phyloP scores from a whole-genome alignment of 2,888 invertebrate species.

The Rambutsinella grinnellia region DNA sequence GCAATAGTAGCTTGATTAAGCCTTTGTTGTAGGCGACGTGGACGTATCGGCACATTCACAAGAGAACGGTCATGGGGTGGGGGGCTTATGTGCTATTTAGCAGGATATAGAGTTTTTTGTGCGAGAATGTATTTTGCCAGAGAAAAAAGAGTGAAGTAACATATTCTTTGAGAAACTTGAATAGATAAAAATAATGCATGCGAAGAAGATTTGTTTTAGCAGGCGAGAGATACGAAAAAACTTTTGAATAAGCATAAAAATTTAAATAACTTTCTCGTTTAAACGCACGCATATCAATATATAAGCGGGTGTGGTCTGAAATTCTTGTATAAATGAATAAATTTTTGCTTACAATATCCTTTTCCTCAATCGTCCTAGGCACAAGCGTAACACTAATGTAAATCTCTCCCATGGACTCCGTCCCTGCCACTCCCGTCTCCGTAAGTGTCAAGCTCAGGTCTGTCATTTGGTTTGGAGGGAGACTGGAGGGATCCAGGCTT shows the following conservation, averaged over 20 bases:
- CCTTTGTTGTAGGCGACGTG: no score
- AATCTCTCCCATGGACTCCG: slow-evolving; percentile 85
- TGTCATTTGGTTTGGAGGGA: slow-evolving; percentile 78
- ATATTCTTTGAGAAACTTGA: no score
- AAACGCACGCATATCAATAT: background rate
- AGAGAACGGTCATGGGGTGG: background rate
- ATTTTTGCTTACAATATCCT: slow-evolving; percentile 83
- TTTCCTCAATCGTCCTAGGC: slow-evolving; percentile 94
- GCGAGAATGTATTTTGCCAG: no score
- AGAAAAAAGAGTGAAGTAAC: no score
- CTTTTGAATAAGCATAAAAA: background rate
- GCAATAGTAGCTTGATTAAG: background rate
- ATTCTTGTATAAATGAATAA: background rate
- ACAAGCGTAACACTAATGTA: slow-evolving; percentile 86
- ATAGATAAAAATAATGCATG: no score
- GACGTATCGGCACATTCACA: background rate
- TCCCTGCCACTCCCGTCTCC: slow-evolving; percentile 73
- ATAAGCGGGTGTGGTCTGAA: background rate
- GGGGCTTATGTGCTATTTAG: background rate
- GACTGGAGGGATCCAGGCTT: slow-evolving; percentile 83
- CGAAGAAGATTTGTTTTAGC: background rate
- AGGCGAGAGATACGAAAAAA: background rate
- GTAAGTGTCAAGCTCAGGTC: slow-evolving; percentile 85
- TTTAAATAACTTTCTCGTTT: no score
- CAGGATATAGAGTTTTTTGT: slow-evolving; percentile 22